phyloP scores from a whole-genome alignment of 2,797 vertebrate genomes.

The Megaceryle alcyon region DNA sequence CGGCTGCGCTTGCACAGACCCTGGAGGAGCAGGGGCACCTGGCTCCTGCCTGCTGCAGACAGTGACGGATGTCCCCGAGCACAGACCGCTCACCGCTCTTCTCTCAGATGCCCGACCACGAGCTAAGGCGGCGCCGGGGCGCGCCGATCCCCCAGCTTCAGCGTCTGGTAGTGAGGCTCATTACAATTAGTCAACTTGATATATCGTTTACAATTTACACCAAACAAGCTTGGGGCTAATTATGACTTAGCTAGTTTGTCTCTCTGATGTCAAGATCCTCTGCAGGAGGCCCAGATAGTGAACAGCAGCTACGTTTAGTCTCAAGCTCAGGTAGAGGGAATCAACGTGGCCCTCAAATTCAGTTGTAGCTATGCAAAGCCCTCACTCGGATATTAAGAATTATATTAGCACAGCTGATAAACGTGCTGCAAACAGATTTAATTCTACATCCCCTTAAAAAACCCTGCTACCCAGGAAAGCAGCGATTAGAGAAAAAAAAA shows the following conservation, averaged over 20 bases:
- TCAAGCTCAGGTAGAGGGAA: conserved; percentile 57
- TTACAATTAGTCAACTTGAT: conserved; percentile 76
- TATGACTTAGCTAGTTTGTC: conserved; percentile 73
- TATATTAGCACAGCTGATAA: neutral
- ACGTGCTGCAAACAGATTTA: neutral
- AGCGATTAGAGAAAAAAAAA: neutral
- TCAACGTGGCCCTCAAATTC: neutral
- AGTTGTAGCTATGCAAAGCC: neutral
- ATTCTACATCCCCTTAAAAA: neutral
- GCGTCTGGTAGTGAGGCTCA: conserved; percentile 61
- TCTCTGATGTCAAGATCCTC: conserved; percentile 66
- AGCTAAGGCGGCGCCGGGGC: neutral
- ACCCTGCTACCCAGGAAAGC: neutral
- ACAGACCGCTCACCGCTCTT: neutral
- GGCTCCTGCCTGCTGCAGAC: neutral
- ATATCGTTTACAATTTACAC: conserved; percentile 75
- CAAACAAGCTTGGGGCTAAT: conserved; percentile 71
- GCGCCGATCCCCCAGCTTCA: conserved; percentile 24
- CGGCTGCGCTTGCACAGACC: neutral
- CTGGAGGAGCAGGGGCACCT: neutral
- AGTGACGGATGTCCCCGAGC: conserved; percentile 26
- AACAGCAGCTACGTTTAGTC: neutral
- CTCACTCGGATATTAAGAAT: neutral
- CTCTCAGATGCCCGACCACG: neutral
- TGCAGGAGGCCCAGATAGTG: conserved; percentile 33